Evolutionary conservation across 2,113 vertebrate genomes (phyloP).

Genomic region (Girardinichthys multiradiatus): DNA sequence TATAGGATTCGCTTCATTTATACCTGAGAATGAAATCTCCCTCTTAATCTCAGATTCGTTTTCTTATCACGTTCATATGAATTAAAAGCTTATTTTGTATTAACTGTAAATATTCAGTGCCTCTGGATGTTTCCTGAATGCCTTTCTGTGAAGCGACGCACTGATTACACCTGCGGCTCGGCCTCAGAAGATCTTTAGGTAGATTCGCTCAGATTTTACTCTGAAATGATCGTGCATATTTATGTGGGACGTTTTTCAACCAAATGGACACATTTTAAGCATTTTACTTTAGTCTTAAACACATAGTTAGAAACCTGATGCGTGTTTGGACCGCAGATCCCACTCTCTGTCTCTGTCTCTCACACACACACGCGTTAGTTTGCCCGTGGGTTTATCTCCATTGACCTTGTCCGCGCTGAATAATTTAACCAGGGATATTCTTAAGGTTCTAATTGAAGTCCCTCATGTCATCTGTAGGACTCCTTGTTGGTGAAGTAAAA

Average conservation of each 20-base stretch:
- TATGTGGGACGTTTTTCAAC: neutral
- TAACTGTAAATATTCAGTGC: neutral
- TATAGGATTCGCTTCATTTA: neutral
- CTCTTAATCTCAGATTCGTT: no score
- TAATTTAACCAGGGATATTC: slow-evolving; percentile 82
- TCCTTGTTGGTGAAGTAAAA: slow-evolving; percentile 78
- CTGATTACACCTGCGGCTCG: slow-evolving; percentile 53
- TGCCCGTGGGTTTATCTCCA: slow-evolving; percentile 51
- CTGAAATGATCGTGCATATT: neutral
- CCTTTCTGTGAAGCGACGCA: neutral
- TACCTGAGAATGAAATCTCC: no score
- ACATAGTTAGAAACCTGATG: neutral
- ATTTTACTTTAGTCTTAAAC: no score
- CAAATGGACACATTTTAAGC: neutral
- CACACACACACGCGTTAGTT: slow-evolving; percentile 7
- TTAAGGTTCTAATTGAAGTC: slow-evolving; percentile 79
- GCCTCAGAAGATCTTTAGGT: neutral
- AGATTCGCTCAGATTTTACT: neutral
- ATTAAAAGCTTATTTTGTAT: neutral
- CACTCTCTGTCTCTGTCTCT: neutral
- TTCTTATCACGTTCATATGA: neutral
- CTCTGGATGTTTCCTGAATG: neutral
- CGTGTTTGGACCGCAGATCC: neutral
- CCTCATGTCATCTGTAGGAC: slow-evolving; percentile 74
- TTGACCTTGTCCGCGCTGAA: slow-evolving; percentile 77